Evolutionary conservation across 2,888 invertebrate species (phyloP), one percentile per base, ranked within the genome.

Genomic region (Sminthurinus aureus): DNA sequence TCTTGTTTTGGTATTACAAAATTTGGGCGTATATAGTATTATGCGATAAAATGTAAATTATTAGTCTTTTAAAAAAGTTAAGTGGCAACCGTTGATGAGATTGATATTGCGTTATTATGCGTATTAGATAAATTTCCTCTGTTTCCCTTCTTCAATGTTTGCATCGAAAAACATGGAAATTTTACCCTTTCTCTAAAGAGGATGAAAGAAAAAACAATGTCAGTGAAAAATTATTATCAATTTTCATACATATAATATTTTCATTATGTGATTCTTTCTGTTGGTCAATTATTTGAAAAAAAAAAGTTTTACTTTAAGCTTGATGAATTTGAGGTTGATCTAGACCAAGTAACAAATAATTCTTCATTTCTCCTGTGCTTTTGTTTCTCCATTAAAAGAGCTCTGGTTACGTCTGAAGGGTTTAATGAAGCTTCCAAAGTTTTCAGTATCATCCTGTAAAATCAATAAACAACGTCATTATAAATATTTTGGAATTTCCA

Each of bases 371-470:
- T 67, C 13, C 22, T 58, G 9, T 24, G 76, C 13, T 83, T 20
- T 15, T 85, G 84, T 58, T 84, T 79, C 81, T 85, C 83, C 66
- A 93, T 92, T 84, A 93, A 90, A 87, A 94, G 91, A 20, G 95
- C 94, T 90, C 93, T 93, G 77, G 94, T 93, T 89, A 95, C 93
- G 89, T 95, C 94, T 89, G 94, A 94, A 78, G 96, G 96, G 87
- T 92, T 93, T 83, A 94, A 89, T 0, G 94, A 93, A 88, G 93
- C 94, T 90, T 93, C 93, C 84, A 94, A 89, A 85, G n/a, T n/a
- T n/a, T n/a, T n/a, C n/a, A n/a, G n/a, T n/a, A n/a, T n/a, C n/a
- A n/a, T n/a, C n/a, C n/a, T n/a, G n/a, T n/a, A n/a, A n/a, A n/a
- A n/a, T n/a, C n/a, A n/a, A n/a, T n/a, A n/a, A n/a, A n/a, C n/a